phyloP scores from a whole-genome alignment of 1,140 invertebrate species.

The Bombus sylvicola region DNA sequence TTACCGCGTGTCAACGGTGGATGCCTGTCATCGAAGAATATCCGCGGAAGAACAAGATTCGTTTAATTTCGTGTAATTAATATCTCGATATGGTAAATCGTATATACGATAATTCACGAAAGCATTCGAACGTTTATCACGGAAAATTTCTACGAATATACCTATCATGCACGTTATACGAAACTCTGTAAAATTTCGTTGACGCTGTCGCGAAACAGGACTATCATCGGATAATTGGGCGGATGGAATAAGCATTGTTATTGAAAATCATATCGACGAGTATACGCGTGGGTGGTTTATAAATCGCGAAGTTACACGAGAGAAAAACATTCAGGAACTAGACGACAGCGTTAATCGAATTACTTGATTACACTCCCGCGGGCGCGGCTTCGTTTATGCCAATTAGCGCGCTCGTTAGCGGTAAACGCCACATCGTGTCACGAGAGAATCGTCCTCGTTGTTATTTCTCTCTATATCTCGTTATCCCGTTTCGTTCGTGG shows the following conservation, averaged over 20 bases:
- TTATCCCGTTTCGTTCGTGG: conserved; percentile 33
- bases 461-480: conserved; percentile 51
- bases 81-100: too few species aligned
- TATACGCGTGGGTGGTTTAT: background rate
- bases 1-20: too few species aligned
- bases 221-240: background rate
- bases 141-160: too few species aligned
- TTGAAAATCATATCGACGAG: background rate
- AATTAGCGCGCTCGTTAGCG: conserved; percentile 73
- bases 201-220: background rate
- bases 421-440: conserved; percentile 63
- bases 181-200: too few species aligned
- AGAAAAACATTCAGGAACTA: conserved; percentile 37
- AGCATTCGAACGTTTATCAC: too few species aligned
- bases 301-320: conserved; percentile 1
- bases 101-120: too few species aligned
- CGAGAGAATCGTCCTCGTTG: conserved; percentile 54
- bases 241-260: background rate
- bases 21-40: background rate
- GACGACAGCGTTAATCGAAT: conserved; percentile 50
- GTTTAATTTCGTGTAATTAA: too few species aligned
- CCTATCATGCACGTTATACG: too few species aligned
- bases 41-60: background rate
- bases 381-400: conserved; percentile 67
- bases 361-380: conserved; percentile 55